These are phyloP conservation scores for Orchestia grillus DNA, from an alignment of 1,140 invertebrate species.

Conservation along the genomic window DNA sequence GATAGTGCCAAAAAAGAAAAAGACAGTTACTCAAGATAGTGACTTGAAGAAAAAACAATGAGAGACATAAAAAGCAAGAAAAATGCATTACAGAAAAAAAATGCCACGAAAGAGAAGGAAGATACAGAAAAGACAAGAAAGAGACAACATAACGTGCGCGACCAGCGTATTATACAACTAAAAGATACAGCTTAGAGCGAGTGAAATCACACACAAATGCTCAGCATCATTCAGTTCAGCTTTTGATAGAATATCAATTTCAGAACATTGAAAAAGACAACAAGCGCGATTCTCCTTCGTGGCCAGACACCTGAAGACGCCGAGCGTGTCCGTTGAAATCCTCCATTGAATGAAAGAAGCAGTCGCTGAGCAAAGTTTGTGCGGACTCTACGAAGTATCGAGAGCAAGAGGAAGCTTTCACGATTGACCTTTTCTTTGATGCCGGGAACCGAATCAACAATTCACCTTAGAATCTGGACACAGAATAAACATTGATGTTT, in stretches of 20 bases:
- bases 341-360: background rate
- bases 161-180: no score
- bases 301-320: background rate
- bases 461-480: background rate
- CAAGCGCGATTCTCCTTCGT: background rate
- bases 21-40: no score
- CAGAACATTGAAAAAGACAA: background rate
- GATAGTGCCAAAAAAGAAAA: no score
- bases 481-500: background rate
- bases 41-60: no score
- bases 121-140: no score
- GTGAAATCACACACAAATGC: background rate
- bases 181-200: background rate
- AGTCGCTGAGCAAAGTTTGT: background rate
- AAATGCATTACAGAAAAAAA: no score
- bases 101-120: no score
- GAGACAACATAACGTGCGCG: no score
- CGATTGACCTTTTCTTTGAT: background rate
- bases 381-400: no score
- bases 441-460: background rate
- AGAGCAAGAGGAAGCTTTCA: background rate
- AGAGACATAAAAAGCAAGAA: no score
- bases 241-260: background rate
- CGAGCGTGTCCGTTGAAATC: no score
- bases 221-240: background rate